phyloP scores from a whole-genome alignment of 2,888 invertebrate species.

The Phanerotoma sp. region DNA sequence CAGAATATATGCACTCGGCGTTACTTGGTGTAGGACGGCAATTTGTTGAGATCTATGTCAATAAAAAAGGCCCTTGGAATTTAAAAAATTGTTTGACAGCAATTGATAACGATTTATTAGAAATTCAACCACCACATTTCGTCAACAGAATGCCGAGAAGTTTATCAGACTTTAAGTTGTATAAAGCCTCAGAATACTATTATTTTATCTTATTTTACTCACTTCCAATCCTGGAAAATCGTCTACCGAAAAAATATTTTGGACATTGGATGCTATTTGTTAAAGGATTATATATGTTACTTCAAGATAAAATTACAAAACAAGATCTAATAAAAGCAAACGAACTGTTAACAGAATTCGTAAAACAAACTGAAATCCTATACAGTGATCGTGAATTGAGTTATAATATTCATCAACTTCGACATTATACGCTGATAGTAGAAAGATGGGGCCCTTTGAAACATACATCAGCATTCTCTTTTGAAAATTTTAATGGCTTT shows the following conservation, averaged over 20 bases:
- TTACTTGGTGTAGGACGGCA: conserved; percentile 25
- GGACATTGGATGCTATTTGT: conserved; percentile 3
- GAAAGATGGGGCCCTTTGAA: neutral
- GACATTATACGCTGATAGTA: neutral
- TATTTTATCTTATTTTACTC: conserved; percentile 33
- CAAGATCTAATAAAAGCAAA: neutral
- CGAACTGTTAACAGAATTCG: neutral
- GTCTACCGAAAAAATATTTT: conserved; percentile 10
- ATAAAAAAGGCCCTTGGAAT: conserved; percentile 26
- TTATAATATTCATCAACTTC: neutral
- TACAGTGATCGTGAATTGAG: neutral
- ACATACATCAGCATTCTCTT: conserved; percentile 1
- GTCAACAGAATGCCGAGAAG: conserved; percentile 25
- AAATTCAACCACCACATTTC: conserved; percentile 24
- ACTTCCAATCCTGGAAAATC: conserved; percentile 21
- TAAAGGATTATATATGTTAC: neutral
- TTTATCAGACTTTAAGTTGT: conserved; percentile 17
- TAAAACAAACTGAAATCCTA: neutral
- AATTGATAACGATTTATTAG: conserved; percentile 17
- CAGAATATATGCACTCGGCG: conserved; percentile 29
- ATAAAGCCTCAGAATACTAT: conserved; percentile 31
- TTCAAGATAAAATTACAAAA: neutral
- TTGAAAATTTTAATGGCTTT: conserved; percentile 4
- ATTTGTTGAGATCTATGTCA: conserved; percentile 14
- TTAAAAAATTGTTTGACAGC: neutral